Base-by-base conservation (phyloP, 2,797 vertebrate species). In the Pogonophryne albipinna region DNA sequence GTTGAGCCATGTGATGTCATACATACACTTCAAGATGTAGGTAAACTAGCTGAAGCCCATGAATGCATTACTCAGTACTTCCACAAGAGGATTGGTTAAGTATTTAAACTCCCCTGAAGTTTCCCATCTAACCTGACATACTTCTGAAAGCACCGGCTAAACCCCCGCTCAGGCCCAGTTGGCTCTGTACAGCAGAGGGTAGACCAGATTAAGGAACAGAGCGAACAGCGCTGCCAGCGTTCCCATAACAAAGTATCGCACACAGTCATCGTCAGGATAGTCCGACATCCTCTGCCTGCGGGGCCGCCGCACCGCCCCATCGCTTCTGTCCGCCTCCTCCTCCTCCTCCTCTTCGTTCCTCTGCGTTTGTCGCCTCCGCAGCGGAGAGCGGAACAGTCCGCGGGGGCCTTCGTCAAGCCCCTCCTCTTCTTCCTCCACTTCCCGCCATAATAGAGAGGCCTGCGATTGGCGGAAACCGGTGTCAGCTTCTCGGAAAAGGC, bases 401-500 rank as follows among this genome's bases (percentile, higher is more conserved):
- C 65, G 84, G 16, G 92, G 83, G 69, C 82, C 81, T 58, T 74
- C 87, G 57, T 85, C 85, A 1, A 88, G 91, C 74, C 91, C 95
- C 79, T 96, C 95, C 55, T 97, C 97, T 93, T 98, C 98, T 87
- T 99, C 97, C 96, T 98, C 97, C 95, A 99, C 95, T 96, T 99
- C 97, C 96, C 96, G 97, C 98, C 98, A 99, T 96, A 99, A 97
- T 94, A 97, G 97, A 96, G 98, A 98, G 96, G 98, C 98, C 98
- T 99, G 97, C 94, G 95, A 97, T 97, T 97, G 97, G 95, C 84
- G 97, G 98, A 99, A 99, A 99, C 94, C 95, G 95, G 96, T 87
- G 96, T 99, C 97, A 99, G 96, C 96, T 94, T 94, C 95, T 94
- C 90, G 90, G 89, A 93, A 92, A 90, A 91, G 84, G 88, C 79